Conservation (phyloP, 2,888 invertebrate genomes). For the Spilarctia lutea region DNA sequence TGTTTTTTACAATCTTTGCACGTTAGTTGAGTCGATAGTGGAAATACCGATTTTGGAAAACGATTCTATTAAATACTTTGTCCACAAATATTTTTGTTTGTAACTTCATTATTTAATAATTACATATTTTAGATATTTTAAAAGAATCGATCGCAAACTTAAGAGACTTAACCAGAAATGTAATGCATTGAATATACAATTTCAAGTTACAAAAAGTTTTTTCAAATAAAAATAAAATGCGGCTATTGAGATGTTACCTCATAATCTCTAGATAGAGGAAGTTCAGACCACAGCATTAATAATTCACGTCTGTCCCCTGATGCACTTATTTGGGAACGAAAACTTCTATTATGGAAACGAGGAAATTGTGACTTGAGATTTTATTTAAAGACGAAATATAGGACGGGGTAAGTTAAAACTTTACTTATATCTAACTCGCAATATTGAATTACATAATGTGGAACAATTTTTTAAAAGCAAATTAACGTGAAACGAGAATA, state of each 20-base stretch:
- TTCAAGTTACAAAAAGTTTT: neutral
- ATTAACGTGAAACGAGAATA: neutral
- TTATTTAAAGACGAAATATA: slow-evolving; percentile 18
- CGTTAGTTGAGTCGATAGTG: neutral
- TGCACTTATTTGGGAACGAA: slow-evolving; percentile 66
- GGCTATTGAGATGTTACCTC: slow-evolving; percentile 49
- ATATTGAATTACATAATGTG: neutral
- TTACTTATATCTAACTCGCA: neutral
- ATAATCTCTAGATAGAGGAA: slow-evolving; percentile 58
- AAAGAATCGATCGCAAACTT: neutral
- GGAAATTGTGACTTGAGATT: slow-evolving; percentile 22
- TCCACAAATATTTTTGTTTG: neutral
- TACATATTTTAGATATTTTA: neutral
- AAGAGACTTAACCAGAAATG: neutral
- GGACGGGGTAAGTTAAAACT: slow-evolving; percentile 2
- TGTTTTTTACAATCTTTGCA: too few relatives aligned
- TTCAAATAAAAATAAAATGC: slow-evolving; percentile 27
- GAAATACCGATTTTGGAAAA: neutral
- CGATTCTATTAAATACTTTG: neutral
- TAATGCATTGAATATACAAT: neutral
- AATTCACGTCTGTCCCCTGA: slow-evolving; percentile 66
- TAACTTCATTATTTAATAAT: neutral
- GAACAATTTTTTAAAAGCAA: neutral
- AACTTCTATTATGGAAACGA: slow-evolving; percentile 40
- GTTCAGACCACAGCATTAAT: slow-evolving; percentile 64